A percentile compares a stretch with the other conserved stretches of the same genome.
phyloP scores from a whole-genome alignment of 2,113 vertebrate genomes.

The Dicerorhinus sumatrensis region DNA sequence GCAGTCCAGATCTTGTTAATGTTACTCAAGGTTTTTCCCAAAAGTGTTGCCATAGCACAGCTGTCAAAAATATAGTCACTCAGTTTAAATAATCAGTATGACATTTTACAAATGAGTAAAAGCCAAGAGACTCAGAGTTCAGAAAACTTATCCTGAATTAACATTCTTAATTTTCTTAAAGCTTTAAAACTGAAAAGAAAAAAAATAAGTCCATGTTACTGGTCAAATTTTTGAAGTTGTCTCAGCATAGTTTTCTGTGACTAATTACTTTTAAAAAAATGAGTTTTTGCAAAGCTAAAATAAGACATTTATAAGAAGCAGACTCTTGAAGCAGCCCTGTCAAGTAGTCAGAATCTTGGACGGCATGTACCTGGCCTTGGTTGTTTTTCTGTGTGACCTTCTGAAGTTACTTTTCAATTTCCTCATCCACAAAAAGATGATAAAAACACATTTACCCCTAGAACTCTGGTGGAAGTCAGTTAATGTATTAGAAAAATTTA shows the following conservation, averaged over 20 bases:
- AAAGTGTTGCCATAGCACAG: not conserved
- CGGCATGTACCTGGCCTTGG: not conserved
- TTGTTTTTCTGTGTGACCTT: not conserved
- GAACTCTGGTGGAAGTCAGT: not conserved
- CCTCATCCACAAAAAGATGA: not conserved
- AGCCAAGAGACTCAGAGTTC: constrained; percentile 49
- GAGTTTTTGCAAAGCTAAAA: constrained; percentile 58
- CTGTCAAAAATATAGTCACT: constrained; percentile 44
- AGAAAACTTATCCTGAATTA: constrained; percentile 63
- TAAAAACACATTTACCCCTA: not conserved
- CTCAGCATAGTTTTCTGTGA: constrained; percentile 39
- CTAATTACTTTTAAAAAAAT: constrained; percentile 44
- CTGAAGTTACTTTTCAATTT: constrained; percentile 15
- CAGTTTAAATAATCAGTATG: constrained; percentile 53
- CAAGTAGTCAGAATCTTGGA: not conserved
- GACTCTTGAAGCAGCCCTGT: not conserved
- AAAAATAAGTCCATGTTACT: not conserved
- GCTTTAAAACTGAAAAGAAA: constrained; percentile 28
- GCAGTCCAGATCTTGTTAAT: not conserved
- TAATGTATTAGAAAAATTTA: constrained; percentile 33
- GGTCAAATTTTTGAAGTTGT: not conserved
- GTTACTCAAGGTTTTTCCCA: not conserved
- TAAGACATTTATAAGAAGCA: constrained; percentile 7
- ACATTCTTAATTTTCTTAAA: constrained; percentile 60
- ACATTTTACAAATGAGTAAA: constrained; percentile 60